Evolutionary conservation across 2,797 vertebrate genomes (phyloP).

Genomic region (Catamblyrhynchus diadema): DNA sequence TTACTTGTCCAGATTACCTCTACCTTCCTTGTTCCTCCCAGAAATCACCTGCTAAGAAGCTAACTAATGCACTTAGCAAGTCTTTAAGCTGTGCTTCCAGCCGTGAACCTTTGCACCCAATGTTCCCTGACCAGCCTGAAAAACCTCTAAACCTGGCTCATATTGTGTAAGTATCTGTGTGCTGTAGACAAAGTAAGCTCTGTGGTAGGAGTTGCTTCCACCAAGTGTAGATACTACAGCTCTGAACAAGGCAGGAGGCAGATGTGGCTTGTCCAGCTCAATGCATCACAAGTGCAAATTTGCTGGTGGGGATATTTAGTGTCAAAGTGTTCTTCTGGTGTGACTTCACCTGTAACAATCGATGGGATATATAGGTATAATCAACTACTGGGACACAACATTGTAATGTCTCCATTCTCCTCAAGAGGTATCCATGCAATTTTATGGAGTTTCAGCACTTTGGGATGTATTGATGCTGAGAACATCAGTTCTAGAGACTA

Average conservation of each 20-base stretch:
- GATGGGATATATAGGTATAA: rapidly evolving
- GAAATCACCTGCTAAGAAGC: slow-evolving; percentile 99
- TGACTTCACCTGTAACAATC: neutral
- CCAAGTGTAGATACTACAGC: neutral
- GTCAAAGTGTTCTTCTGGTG: neutral
- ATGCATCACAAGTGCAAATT: neutral
- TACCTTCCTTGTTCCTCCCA: slow-evolving; percentile 75
- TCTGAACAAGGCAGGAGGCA: neutral
- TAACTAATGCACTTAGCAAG: slow-evolving; percentile 95
- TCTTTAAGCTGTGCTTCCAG: slow-evolving; percentile 98
- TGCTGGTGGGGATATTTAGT: neutral
- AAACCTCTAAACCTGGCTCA: slow-evolving; percentile 96
- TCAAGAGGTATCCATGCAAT: neutral
- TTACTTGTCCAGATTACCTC: slow-evolving; percentile 65
- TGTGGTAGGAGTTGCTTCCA: neutral
- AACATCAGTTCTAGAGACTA: neutral
- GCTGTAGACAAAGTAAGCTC: neutral
- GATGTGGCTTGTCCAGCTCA: neutral
- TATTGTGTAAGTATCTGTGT: slow-evolving; percentile 88
- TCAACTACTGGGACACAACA: neutral
- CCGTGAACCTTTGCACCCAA: slow-evolving; percentile 92
- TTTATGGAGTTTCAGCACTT: neutral
- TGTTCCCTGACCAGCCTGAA: slow-evolving; percentile 93
- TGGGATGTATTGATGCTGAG: neutral
- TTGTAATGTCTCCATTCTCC: neutral